Conservation (phyloP, 1,140 invertebrate species). For the Drosophila ironensis region DNA sequence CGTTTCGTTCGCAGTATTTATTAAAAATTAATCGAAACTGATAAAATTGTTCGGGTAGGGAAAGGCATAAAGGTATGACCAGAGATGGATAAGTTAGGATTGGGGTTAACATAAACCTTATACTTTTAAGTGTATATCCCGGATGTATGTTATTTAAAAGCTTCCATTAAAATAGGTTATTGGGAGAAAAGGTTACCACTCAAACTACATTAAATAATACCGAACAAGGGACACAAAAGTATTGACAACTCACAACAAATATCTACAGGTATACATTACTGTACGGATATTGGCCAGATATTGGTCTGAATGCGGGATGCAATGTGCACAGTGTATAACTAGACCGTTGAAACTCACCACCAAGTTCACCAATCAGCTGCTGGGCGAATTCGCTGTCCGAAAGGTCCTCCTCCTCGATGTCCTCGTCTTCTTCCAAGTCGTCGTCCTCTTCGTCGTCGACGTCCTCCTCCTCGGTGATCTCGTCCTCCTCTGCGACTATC, state of each 20-base stretch:
- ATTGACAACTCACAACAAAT: slow-evolving; percentile 8
- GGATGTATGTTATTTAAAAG: too few relatives aligned
- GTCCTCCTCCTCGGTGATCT: slow-evolving; percentile 71
- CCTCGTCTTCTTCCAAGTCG: slow-evolving; percentile 66
- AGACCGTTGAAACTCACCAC: slow-evolving; percentile 52
- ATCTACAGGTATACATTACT: slow-evolving; percentile 6
- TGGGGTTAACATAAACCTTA: not conserved
- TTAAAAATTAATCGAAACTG: too few relatives aligned
- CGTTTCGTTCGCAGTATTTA: too few relatives aligned
- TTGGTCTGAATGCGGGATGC: not conserved
- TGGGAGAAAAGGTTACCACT: not conserved
- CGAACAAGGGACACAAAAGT: not conserved
- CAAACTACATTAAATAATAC: not conserved
- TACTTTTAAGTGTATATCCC: too few relatives aligned
- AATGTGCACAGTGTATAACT: not conserved
- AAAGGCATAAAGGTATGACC: slow-evolving; percentile 1
- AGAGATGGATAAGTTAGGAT: not conserved
- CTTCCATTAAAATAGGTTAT: not conserved
- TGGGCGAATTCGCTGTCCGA: slow-evolving; percentile 74
- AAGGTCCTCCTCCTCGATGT: slow-evolving; percentile 65
- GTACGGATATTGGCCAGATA: not conserved
- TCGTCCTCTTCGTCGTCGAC: slow-evolving; percentile 68
- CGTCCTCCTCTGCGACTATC: slow-evolving; percentile 72
- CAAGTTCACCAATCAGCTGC: slow-evolving; percentile 71
- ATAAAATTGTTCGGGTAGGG: too few relatives aligned